Evolutionary conservation across 2,888 invertebrate genomes (phyloP), one percentile per base, ranked within the genome.

Genomic region (Phalera bucephala): DNA sequence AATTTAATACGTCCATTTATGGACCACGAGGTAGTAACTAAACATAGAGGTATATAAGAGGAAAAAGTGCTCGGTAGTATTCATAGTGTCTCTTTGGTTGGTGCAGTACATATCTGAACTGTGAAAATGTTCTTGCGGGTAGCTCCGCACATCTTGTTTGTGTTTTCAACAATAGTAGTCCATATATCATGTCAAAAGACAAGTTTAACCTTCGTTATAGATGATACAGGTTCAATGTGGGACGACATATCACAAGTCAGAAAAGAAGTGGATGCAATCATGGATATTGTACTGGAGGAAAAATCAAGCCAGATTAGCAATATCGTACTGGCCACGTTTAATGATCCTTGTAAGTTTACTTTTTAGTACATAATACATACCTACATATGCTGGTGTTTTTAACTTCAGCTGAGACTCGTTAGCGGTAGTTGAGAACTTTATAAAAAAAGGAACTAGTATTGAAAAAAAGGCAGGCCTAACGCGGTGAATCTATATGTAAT

Each of bases 141-240:
- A 2, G 8, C 6, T 7, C 12, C 25, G 12, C 12, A 12, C 7
- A 12, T 8, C 12, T 8, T 25, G 7, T 7, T 25, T 8, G 25
- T 25, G 12, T 12, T 25, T n/a, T 1, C 12, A 25, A 7, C 25
- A 25, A 7, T 25, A 0, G 5, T 25, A 7, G 9, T 2, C 7
- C 11, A 8, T 2, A 12, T 1, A 12, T 25, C 25, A 25, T 25
- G 25, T 25, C 12, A 25, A 12, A 5, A 5, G 25, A 12, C 12
- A 12, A 72, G 71, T 43, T 51, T 77, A 3, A 59, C 64, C 1
- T 72, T 75, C 35, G 70, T 69, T 1, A 72, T 75, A 2, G 76
- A 77, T 23, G 55, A 64, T 5, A 74, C 76, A 1, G 2, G 0
- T 0, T 75, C 75, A 0, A 77, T 77, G 76, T 0, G 0, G 0